Conservation (phyloP, 2,797 vertebrate genomes). For the Iguana delicatissima region DNA sequence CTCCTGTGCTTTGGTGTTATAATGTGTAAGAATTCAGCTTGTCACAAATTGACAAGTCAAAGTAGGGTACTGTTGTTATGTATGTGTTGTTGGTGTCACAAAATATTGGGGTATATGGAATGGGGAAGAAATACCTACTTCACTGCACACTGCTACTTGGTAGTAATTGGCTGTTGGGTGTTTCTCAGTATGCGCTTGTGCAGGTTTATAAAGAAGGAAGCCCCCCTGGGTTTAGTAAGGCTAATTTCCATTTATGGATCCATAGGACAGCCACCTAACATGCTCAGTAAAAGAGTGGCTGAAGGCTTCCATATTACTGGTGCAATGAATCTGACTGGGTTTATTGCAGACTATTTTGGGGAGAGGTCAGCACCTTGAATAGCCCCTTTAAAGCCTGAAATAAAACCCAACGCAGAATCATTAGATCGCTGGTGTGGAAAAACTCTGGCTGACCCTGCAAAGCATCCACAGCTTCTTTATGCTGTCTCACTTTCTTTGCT, state of each 20-base stretch:
- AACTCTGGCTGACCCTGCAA: no score
- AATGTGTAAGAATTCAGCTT: neutral
- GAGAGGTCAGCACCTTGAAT: no score
- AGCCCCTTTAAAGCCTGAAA: no score
- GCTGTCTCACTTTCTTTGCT: neutral
- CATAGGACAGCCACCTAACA: neutral
- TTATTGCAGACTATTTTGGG: no score
- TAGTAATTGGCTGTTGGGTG: neutral
- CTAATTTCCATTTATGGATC: neutral
- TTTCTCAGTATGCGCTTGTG: no score
- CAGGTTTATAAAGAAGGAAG: neutral
- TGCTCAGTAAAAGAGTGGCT: neutral
- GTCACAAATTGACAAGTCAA: neutral
- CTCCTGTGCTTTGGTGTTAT: neutral
- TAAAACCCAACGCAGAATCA: no score
- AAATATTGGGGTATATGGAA: neutral
- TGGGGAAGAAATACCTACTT: neutral
- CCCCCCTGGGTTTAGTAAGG: neutral
- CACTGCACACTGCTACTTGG: neutral
- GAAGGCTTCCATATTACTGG: no score
- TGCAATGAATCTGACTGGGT: no score
- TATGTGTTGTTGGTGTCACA: neutral
- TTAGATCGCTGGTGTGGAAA: no score
- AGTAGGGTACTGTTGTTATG: no score
- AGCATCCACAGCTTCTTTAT: neutral